Base-by-base conservation (phyloP, 1,140 invertebrate species). In the Liolophura sinensis region DNA sequence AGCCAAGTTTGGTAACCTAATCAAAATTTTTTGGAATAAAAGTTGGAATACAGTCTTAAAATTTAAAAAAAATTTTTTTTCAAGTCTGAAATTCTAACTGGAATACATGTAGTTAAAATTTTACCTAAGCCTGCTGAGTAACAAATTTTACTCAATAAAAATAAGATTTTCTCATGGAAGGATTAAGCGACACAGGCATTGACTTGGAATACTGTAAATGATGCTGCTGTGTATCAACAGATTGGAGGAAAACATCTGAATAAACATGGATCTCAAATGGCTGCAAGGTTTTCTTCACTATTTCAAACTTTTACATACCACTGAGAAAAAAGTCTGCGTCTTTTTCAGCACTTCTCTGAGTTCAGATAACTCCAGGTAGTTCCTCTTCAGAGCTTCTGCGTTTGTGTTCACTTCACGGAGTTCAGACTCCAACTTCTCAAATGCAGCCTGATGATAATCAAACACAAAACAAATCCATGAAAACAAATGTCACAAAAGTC, bases 361-460 rank as follows among this genome's bases (percentile, higher is more conserved):
- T 83, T 99, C 97, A 1, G 92, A 95, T 70, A 99, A 86, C 81
- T 99, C 96, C 65, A 96, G 85, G 82, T 89, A 98, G 82, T 98
- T 99, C 73, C 92, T 92, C 84, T 96, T 95, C 73, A 99, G 82
- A 76, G 93, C 95, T 62, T 96, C 92, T 11, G 93, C 92, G 81
- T 97, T 99, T 69, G 93, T 91, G 69, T 95, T 97, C 54, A 99
- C 80, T 60, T 85, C 80, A 20, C 78, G 67, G 40, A 85, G 69
- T 61, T 85, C 82, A 27, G 72, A 71, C 58, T 84, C 82, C 48
- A 83, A 75, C 68, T 84, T 82, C 69, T 84, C 82, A 73, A 84
- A 82, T 12, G 75, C 78, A 11, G 77, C 79, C 78, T 81, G 54
- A 7, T 67, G 22, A 47, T 15, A 40, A 52, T 27, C 20, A 48